Evolutionary conservation across 2,797 vertebrate genomes (phyloP), one percentile per base, ranked within the genome.

Genomic region (Sparus aurata): DNA sequence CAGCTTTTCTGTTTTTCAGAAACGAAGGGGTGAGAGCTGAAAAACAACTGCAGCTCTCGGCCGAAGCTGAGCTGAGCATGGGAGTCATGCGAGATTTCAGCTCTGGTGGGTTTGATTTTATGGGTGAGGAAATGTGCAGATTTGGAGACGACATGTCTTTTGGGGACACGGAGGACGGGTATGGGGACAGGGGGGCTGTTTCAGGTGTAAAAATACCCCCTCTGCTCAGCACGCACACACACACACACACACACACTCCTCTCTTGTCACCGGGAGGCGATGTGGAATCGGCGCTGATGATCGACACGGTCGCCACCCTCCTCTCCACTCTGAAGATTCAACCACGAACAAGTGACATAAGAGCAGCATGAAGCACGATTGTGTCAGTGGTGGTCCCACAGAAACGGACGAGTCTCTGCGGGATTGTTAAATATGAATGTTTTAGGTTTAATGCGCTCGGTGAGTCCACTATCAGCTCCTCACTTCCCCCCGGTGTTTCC

Each of bases 1-100:
- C 23, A 52, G 70, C 38, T 64, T 22, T 15, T 30, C 45, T 46
- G 43, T 54, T 30, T 52, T 46, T 15, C 62, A 77, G 38, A 15
- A 11, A 79, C 82, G 82, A 69, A 69, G 22, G 70, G n/a, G 23
- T 68, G 71, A 68, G 20, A 63, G 64, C 70, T 81, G 69, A 4
- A 20, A 66, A 73, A 60, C 47, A 53, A 34, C 77, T 49, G 83
- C 75, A 69, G 78, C 53, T 71, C 73, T 67, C 84, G 82, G 80
- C 84, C 77, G 77, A 73, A 71, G 81, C 78, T 71, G 15, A 46
- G 20, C 34, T 38, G 34, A 38, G 34, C 34, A 38, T 9, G 34
- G 38, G 34, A 38, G 8, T 38, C 34, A 20, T 20, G 61, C 77
- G 82, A 73, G 68, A 22, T 65, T 8, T 38, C 62, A 61, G 54